Base-by-base conservation (phyloP, 2,797 vertebrate species). In the Macrochelys suwanniensis region DNA sequence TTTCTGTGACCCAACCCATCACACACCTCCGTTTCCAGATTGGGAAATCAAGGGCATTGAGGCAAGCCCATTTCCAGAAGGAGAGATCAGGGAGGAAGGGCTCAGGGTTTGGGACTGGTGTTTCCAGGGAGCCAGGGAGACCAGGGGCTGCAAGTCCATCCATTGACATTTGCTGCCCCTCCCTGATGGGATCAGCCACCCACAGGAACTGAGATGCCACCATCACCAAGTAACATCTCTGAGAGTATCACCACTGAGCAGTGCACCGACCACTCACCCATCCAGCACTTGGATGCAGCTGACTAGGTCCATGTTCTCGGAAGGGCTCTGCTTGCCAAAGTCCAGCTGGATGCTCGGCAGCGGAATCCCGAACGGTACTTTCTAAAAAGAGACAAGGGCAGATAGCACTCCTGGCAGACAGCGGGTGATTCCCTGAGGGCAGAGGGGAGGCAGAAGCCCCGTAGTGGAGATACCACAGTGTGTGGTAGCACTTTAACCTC, bases 341-440 rank as follows among this genome's bases (percentile, higher is more conserved):
- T 95, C 95, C 31, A 94, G 42, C 21, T 89, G 82, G 82, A 78
- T 83, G 79, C 23, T 90, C 71, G 50, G 13, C 91, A 94, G 59
- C 86, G 76, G 56, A 2, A 50, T 91, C 77, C 81, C 82, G 74
- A 96, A 79, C 4, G n/a, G 85, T 49, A 28, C 77, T 94, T 97
- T 97, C 97, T 97, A 87, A 80, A 95, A 96, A 3, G 1, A 92
- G 68, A 93, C 13, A 89, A 77, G n/a, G 15, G 89, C 65, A 57
- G n/a, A 23, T 51, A 37, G 56, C 6, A 47, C 26, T 84, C 71
- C 49, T 37, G 81, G 45, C 82, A 50, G 65, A 81, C 31, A 4
- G 1, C 4, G 6, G 11, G 5, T 37, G 17, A 4, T 85, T 87
- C 37, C 45, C 42, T 3, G 3, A 23, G n/a, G 45, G 76, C 9